Evolutionary conservation across 2,113 vertebrate genomes (phyloP).

Genomic region (Chiloscyllium plagiosum): DNA sequence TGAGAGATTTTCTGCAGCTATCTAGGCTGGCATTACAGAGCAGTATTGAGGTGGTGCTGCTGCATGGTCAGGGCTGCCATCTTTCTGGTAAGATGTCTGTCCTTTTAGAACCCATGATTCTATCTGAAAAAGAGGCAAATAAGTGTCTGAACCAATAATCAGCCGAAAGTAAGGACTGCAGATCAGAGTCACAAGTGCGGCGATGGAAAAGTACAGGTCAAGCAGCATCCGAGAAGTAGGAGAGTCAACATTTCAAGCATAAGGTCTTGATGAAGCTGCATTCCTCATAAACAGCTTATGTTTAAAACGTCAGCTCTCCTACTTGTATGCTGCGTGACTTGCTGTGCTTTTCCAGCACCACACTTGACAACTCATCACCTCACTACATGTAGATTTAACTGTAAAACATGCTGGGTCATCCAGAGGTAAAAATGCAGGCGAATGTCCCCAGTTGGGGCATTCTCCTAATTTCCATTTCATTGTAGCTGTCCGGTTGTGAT

Average conservation of each 20-base stretch:
- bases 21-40: not conserved
- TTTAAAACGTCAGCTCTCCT: too few relatives aligned
- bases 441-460: not conserved
- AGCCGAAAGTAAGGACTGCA: not conserved
- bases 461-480: not conserved
- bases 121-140: not conserved
- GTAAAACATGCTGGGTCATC: too few relatives aligned
- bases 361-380: too few relatives aligned
- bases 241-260: too few relatives aligned
- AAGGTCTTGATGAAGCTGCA: too few relatives aligned
- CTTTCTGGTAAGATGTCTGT: not conserved
- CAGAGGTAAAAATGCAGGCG: not conserved
- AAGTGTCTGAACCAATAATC: not conserved
- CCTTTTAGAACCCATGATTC: not conserved
- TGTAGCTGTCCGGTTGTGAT: not conserved
- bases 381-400: not conserved
- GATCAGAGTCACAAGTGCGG: too few relatives aligned
- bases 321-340: too few relatives aligned
- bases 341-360: too few relatives aligned
- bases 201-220: too few relatives aligned
- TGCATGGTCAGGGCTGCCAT: not conserved
- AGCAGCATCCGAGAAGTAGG: too few relatives aligned
- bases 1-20: not conserved
- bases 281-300: too few relatives aligned
- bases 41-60: not conserved